These are phyloP conservation scores for Teinopalpus imperialis DNA, from an alignment of 2,888 invertebrate genomes.

Conservation along the genomic window DNA sequence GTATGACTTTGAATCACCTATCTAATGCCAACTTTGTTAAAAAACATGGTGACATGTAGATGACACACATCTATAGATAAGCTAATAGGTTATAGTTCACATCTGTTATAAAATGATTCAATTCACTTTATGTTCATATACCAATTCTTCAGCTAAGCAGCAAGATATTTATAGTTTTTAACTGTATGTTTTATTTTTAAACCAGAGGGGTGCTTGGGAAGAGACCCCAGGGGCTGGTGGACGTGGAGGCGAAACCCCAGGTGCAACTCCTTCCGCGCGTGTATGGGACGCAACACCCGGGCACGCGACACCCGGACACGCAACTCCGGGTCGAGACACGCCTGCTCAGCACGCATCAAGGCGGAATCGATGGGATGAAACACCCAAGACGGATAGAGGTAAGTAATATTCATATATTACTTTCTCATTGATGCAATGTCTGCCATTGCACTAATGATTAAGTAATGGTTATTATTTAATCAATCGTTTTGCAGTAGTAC, in stretches of 20 bases:
- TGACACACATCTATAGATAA: too few species aligned
- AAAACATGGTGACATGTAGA: too few species aligned
- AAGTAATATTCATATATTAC: conserved; percentile 22
- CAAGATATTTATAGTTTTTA: too few species aligned
- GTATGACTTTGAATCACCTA: too few species aligned
- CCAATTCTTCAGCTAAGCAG: too few species aligned
- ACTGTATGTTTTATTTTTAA: neutral
- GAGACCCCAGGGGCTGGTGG: conserved; percentile 94
- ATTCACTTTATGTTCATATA: too few species aligned
- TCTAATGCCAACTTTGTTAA: too few species aligned
- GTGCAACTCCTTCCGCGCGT: conserved; percentile 96
- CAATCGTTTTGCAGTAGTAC: too few species aligned
- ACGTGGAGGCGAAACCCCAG: conserved; percentile 92
- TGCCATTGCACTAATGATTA: too few species aligned
- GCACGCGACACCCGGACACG: conserved; percentile 92
- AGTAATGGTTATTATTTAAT: too few species aligned
- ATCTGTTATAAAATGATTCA: too few species aligned
- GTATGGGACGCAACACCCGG: conserved; percentile 99
- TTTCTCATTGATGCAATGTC: neutral
- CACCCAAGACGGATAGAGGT: conserved; percentile 97
- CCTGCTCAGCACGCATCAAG: conserved; percentile 89
- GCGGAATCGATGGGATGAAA: conserved; percentile 99
- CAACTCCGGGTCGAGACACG: conserved; percentile 92
- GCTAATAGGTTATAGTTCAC: too few species aligned
- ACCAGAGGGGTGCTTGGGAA: conserved; percentile 88